These are phyloP conservation scores for Himalopsyche tibetana DNA, from an alignment of 2,888 invertebrate species.

Conservation along the genomic window DNA sequence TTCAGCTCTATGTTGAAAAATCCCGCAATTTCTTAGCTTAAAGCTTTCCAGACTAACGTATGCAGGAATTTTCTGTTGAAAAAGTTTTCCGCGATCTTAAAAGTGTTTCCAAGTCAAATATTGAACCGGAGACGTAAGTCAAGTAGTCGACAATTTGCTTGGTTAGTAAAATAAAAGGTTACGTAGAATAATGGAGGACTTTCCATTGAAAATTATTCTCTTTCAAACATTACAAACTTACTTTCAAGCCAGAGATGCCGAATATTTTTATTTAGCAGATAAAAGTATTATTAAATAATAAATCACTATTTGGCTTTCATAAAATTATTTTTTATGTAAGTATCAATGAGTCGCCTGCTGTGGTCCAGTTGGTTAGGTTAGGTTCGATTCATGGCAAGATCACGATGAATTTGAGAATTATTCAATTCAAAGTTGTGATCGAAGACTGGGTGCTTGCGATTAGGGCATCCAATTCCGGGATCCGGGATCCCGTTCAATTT, in stretches of 20 bases:
- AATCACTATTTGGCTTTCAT: no score
- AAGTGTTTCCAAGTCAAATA: slow-evolving; percentile 54
- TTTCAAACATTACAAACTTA: slow-evolving; percentile 44
- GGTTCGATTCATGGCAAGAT: no score
- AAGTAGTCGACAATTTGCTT: slow-evolving; percentile 52
- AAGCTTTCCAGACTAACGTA: slow-evolving; percentile 19
- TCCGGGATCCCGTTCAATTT: no score
- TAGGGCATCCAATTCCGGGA: no score
- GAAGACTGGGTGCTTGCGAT: no score
- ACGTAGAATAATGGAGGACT: slow-evolving; percentile 55
- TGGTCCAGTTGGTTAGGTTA: no score
- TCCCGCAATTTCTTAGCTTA: not conserved
- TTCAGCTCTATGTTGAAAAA: not conserved
- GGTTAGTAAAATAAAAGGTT: slow-evolving; percentile 57
- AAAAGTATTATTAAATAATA: no score
- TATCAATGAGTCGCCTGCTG: no score
- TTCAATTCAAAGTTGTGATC: no score
- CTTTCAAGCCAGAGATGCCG: not conserved
- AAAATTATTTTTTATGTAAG: no score
- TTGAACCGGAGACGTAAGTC: slow-evolving; percentile 42
- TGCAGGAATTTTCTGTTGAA: slow-evolving; percentile 29
- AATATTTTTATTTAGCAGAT: not conserved
- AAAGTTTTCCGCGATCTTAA: slow-evolving; percentile 35
- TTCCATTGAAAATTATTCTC: slow-evolving; percentile 58
- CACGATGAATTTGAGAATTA: no score